Percentiles rank a stretch among this genome's conserved stretches.
Evolutionary conservation across 1,140 invertebrate species (phyloP).

Genomic region (Tetramorium parvispinum): DNA sequence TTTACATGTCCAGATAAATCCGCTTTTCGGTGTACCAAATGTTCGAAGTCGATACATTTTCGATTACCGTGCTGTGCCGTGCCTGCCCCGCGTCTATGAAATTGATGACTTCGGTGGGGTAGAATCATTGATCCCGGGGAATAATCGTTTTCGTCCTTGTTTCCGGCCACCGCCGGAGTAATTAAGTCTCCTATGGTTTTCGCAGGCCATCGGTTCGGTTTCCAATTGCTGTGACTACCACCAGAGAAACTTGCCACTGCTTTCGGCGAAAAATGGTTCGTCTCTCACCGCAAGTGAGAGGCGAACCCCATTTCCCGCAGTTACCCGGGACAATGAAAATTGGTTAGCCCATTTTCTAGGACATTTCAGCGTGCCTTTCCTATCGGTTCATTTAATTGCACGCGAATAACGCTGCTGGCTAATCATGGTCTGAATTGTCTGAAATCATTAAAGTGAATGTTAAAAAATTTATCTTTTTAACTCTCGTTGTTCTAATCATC

Average conservation of each 20-base stretch:
- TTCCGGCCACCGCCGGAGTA: constrained; percentile 77
- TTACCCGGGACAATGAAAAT: constrained; percentile 51
- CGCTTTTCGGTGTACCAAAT: constrained; percentile 24
- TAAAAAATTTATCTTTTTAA: background rate
- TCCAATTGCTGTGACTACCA: constrained; percentile 78
- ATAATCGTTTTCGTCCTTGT: constrained; percentile 73
- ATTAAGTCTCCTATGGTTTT: constrained; percentile 84
- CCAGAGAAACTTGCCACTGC: constrained; percentile 61
- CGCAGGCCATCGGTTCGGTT: constrained; percentile 74
- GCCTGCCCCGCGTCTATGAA: constrained; percentile 30
- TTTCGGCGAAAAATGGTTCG: constrained; percentile 44
- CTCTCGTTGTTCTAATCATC: background rate
- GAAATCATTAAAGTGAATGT: constrained; percentile 11
- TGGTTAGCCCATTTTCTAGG: constrained; percentile 57
- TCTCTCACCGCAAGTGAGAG: constrained; percentile 13
- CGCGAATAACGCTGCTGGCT: constrained; percentile 44
- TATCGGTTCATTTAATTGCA: constrained; percentile 32
- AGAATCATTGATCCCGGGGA: constrained; percentile 62
- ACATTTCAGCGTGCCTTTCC: constrained; percentile 33
- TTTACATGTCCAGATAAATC: constrained; percentile 48
- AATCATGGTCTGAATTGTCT: constrained; percentile 5
- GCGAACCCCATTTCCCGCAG: background rate
- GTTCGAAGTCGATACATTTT: constrained; percentile 58
- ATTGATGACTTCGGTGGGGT: constrained; percentile 65
- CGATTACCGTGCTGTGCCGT: constrained; percentile 24